Base-by-base conservation (phyloP, 2,888 invertebrate genomes). In the Podabrus alpinus region DNA sequence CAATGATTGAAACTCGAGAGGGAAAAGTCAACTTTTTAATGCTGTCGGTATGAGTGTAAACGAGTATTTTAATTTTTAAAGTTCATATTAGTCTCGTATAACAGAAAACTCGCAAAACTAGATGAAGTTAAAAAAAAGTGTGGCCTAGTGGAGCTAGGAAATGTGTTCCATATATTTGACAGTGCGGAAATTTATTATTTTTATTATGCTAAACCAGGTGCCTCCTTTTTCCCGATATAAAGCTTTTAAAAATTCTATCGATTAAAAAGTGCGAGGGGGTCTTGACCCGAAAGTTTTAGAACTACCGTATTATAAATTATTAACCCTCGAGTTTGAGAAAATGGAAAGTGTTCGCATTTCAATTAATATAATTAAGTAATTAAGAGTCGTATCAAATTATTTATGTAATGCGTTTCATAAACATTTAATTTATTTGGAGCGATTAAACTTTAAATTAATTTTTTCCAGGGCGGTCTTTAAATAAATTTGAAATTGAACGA, bases 181-280 rank as follows among this genome's bases (percentile, higher is more conserved):
- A 67, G 71, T 71, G 71, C 71, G 71, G 71, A 71, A 71, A 71
- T 67, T 67, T 59, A 67, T 66, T 67, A n/a, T 45, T 45, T 45
- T 45, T 45, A 45, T 45, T 45, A 45, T 45, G n/a, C n/a, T 45
- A n/a, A 45, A n/a, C n/a, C 45, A n/a, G 45, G 45, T n/a, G 45
- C 45, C 45, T 45, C 7, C 45, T 45, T 45, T n/a, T 45, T 45
- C 45, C n/a, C 45, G n/a, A n/a, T 45, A n/a, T 45, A 45, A 45
- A 45, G n/a, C 45, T 45, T 29, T 29, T 29, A 29, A 24, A 24
- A 9, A 24, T 9, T 2, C 9, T 10, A 19, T 19, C 19, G 4
- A 24, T 24, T 24, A 24, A 24, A 24, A 24, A 21, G 9, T 9
- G 24, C 24, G 24, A 24, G 7, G 19, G 19, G 19, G 19, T 19